Base-by-base conservation (phyloP, 2,888 invertebrate genomes). In the Opisthograptis luteolata region DNA sequence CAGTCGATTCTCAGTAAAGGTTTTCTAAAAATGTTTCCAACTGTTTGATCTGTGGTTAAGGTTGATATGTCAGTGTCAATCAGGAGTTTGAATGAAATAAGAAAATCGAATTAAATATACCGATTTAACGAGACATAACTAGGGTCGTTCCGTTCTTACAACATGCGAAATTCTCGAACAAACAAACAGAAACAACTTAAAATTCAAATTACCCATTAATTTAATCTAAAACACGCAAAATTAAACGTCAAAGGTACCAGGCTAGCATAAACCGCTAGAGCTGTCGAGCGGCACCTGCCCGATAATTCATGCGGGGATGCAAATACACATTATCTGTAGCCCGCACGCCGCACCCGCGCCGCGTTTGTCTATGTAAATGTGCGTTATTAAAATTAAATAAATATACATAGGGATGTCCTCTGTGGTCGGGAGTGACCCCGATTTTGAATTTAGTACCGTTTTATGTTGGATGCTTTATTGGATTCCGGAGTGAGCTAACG, bases 311-410 rank as follows among this genome's bases (percentile, higher is more conserved):
- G 66, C 54, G 70, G 58, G 68, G 67, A 68, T 68, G 64, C 62
- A 60, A 76, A 86, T 87, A 85, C 84, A 69, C 73, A 87, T 87
- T 88, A 88, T 88, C 88, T 73, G 82, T 59, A 39, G 30, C 57
- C 60, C 77, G 70, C 87, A 84, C 79, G 57, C 60, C 77, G 70
- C 87, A 84, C 79, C 71, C 81, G 72, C 68, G 66, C 62, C 54
- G 51, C 60, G 79, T 73, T 78, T 75, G 79, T 66, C 70, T 83
- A 85, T 87, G 86, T 81, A 80, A 87, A 88, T 86, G 68, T 55
- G 51, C 60, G 76, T 82, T 87, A 85, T 87, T 88, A 84, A 88
- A 89, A 86, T 87, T 86, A 85, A 84, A 87, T 86, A 87, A 87
- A 87, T 84, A 84, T 68, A 37, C 55, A n/a, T n/a, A n/a, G n/a